Percentiles rank a stretch among this genome's conserved stretches.
Evolutionary conservation across 2,888 invertebrate species (phyloP).

Genomic region (Imbricaverruca yamaguchii): DNA sequence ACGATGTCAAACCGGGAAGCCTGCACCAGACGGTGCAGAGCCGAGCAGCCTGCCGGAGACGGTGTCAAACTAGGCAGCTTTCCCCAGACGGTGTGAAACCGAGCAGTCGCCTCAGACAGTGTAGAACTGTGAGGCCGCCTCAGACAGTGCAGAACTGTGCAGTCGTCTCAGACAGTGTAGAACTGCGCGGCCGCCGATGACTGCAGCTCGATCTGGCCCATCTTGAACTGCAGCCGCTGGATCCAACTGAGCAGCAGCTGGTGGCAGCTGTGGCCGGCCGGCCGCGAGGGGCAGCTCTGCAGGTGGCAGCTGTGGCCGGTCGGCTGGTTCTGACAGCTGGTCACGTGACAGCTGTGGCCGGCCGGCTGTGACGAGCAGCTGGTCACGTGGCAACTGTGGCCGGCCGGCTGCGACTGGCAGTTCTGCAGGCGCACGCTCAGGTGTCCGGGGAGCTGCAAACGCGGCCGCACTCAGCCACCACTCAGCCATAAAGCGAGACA

Average conservation of each 20-base stretch:
- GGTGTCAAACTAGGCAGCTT: too few relatives aligned
- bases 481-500: background rate
- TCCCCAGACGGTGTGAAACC: too few relatives aligned
- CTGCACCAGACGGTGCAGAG: too few relatives aligned
- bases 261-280: slow-evolving; percentile 24
- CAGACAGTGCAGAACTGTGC: too few relatives aligned
- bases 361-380: slow-evolving; percentile 6
- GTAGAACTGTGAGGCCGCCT: too few relatives aligned
- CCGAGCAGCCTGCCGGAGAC: too few relatives aligned
- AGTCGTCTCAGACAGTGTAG: slow-evolving; percentile 54
- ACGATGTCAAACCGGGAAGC: too few relatives aligned
- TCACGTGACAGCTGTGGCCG: slow-evolving; percentile 25
- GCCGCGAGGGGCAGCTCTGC: slow-evolving; percentile 38
- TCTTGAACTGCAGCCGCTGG: slow-evolving; percentile 89
- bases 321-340: slow-evolving; percentile 19
- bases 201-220: slow-evolving; percentile 93
- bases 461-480: background rate
- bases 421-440: slow-evolving; percentile 76
- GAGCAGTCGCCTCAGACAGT: too few relatives aligned
- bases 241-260: slow-evolving; percentile 64
- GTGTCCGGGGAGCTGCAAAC: slow-evolving; percentile 72
- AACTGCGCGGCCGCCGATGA: slow-evolving; percentile 87
- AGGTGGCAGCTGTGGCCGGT: slow-evolving; percentile 30
- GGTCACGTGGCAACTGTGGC: slow-evolving; percentile 26
- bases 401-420: slow-evolving; percentile 47